phyloP scores from a whole-genome alignment of 2,888 invertebrate genomes.

The Rotaria macrura region DNA sequence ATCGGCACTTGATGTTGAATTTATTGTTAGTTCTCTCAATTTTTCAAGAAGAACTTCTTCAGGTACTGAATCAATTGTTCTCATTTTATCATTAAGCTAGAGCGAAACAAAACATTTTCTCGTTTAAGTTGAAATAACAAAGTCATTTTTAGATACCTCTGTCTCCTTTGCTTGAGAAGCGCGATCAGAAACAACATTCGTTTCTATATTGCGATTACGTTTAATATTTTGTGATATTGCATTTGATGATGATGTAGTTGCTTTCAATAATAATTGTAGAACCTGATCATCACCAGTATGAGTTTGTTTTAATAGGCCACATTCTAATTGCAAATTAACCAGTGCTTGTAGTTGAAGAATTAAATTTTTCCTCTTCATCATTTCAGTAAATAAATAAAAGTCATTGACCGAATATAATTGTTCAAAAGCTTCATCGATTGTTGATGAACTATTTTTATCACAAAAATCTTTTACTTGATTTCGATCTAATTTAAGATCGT shows the following conservation, averaged over 20 bases:
- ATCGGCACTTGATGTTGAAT: not conserved
- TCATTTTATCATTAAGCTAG: not conserved
- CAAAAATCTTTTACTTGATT: not conserved
- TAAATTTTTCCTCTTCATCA: constrained; percentile 22
- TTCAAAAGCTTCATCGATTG: not conserved
- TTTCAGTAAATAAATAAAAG: not conserved
- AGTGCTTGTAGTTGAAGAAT: constrained; percentile 19
- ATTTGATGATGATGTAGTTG: not conserved
- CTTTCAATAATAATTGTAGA: not conserved
- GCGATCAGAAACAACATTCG: not conserved
- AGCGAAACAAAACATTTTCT: not conserved
- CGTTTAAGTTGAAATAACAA: too few species aligned
- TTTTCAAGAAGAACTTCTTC: not conserved
- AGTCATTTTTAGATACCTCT: not conserved
- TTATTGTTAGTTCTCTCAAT: constrained; percentile 2
- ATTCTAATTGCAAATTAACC: not conserved
- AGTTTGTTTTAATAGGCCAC: not conserved
- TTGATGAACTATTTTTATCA: not conserved
- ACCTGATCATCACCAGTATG: not conserved
- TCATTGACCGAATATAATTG: not conserved
- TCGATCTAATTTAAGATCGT: not conserved
- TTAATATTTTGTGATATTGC: not conserved
- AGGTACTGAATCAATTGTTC: not conserved
- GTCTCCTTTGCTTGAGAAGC: not conserved
- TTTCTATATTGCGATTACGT: not conserved